Conservation (phyloP, 2,113 vertebrate species). For the Perca fluviatilis region DNA sequence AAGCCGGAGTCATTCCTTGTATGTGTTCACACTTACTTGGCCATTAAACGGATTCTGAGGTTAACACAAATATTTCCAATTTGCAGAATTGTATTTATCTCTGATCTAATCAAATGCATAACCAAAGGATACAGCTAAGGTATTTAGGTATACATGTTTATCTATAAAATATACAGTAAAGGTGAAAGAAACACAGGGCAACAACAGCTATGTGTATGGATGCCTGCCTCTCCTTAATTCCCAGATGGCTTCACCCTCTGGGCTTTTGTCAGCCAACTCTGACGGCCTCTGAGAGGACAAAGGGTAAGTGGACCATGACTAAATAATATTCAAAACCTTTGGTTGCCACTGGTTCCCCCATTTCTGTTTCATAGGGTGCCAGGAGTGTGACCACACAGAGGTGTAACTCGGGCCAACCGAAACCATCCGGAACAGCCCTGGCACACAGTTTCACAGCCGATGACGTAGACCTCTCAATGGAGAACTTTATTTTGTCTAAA, state of each 20-base stretch:
- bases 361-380: conserved; percentile 51
- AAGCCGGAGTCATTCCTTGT: too few relatives aligned
- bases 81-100: background rate
- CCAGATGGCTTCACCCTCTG: conserved; percentile 59
- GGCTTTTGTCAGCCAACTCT: conserved; percentile 54
- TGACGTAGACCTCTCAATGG: conserved; percentile 12
- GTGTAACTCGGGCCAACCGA: conserved; percentile 49
- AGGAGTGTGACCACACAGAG: conserved; percentile 53
- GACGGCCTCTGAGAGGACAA: conserved; percentile 59
- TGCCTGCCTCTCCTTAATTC: conserved; percentile 39
- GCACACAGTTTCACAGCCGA: conserved; percentile 62
- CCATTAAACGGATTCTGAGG: too few relatives aligned
- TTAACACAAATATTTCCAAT: background rate
- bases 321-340: conserved; percentile 69
- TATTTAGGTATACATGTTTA: background rate
- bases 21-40: too few relatives aligned
- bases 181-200: conserved; percentile 26
- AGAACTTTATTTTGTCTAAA: conserved; percentile 15
- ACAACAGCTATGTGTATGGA: conserved; percentile 36
- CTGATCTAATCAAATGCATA: background rate
- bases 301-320: conserved; percentile 68
- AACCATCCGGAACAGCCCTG: conserved; percentile 43
- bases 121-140: background rate
- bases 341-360: conserved; percentile 42
- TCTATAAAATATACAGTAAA: conserved; percentile 9